Evolutionary conservation across 2,888 invertebrate species (phyloP).

Genomic region (Nymphalis urticae): DNA sequence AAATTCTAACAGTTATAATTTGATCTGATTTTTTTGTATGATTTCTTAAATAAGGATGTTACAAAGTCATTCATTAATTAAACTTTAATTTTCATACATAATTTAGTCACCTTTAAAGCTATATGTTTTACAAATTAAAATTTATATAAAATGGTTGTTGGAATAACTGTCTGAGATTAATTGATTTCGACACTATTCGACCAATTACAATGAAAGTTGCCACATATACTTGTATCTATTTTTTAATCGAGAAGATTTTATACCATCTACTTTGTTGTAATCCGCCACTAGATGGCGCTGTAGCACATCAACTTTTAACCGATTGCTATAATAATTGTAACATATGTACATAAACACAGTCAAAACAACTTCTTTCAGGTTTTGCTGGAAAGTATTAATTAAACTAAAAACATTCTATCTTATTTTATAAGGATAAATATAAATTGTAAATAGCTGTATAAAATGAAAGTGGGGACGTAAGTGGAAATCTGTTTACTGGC

Average conservation of each 20-base stretch:
- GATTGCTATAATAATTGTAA: too few species aligned
- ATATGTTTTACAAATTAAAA: neutral
- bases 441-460: neutral
- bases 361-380: too few species aligned
- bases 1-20: constrained; percentile 48
- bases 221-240: too few species aligned
- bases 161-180: too few species aligned
- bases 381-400: neutral
- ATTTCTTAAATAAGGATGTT: neutral
- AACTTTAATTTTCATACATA: neutral
- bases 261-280: too few species aligned
- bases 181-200: too few species aligned
- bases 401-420: neutral
- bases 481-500: constrained; percentile 45
- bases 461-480: constrained; percentile 7
- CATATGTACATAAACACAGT: too few species aligned
- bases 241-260: too few species aligned
- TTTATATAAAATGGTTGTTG: too few species aligned
- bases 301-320: too few species aligned
- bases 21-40: constrained; percentile 23
- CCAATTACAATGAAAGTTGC: too few species aligned
- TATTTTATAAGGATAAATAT: neutral
- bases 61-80: neutral
- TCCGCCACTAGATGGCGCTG: too few species aligned
- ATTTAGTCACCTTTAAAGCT: neutral